Evolutionary conservation across 2,888 invertebrate species (phyloP).

Genomic region (Dynastes tityus): DNA sequence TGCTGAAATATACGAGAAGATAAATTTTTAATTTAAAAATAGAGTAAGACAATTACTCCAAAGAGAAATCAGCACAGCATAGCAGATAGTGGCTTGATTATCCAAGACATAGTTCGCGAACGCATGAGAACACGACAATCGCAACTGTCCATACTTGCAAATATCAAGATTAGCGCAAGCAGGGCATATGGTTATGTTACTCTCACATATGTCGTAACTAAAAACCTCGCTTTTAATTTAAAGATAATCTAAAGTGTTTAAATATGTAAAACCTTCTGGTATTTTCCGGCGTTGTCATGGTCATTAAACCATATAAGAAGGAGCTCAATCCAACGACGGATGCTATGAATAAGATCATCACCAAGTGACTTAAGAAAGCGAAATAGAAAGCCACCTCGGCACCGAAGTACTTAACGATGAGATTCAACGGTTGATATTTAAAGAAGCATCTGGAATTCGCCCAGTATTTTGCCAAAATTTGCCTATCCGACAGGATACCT

Average conservation of each 20-base stretch:
- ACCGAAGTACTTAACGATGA: slow-evolving; percentile 74
- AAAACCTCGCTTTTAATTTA: slow-evolving; percentile 33
- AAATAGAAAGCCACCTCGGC: slow-evolving; percentile 74
- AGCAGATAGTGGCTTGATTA: slow-evolving; percentile 63
- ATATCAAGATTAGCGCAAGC: slow-evolving; percentile 69
- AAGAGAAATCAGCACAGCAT: slow-evolving; percentile 64
- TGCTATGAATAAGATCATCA: slow-evolving; percentile 70
- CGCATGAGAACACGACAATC: slow-evolving; percentile 72
- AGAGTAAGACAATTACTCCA: slow-evolving; percentile 61
- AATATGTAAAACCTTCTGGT: slow-evolving; percentile 15
- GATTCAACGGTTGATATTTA: slow-evolving; percentile 76
- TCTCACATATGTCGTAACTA: slow-evolving; percentile 62
- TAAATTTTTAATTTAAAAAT: too few species aligned
- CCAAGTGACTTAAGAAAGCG: slow-evolving; percentile 74
- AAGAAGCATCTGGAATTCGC: slow-evolving; percentile 72
- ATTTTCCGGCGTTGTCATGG: slow-evolving; percentile 40
- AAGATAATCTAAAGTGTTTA: not conserved
- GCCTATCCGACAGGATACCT: slow-evolving; percentile 64
- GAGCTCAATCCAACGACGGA: slow-evolving; percentile 70
- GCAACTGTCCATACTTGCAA: slow-evolving; percentile 72
- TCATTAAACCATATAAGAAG: slow-evolving; percentile 69
- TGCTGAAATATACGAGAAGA: slow-evolving; percentile 53
- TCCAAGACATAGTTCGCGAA: slow-evolving; percentile 69
- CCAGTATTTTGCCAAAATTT: slow-evolving; percentile 74
- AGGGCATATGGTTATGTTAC: slow-evolving; percentile 74